These are phyloP conservation scores for Acrossocheilus wenchowensis DNA, from an alignment of 2,797 vertebrate genomes.

Conservation along the genomic window DNA sequence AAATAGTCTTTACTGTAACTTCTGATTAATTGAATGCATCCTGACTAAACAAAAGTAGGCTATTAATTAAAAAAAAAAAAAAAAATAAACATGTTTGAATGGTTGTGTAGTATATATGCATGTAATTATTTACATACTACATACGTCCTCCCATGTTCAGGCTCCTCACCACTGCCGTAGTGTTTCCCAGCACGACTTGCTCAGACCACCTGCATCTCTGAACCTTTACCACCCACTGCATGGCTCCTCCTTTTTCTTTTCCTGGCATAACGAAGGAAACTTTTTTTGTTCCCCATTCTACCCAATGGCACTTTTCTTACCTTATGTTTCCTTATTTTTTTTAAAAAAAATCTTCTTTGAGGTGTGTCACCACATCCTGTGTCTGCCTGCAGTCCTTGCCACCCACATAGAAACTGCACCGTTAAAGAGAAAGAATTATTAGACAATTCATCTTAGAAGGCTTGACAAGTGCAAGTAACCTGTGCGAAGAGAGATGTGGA, in stretches of 20 bases:
- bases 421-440: slow-evolving; percentile 30
- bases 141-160: background rate
- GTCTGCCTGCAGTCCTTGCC: slow-evolving; percentile 1
- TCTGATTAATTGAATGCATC: background rate
- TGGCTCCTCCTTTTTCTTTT: background rate
- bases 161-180: background rate
- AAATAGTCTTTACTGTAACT: background rate
- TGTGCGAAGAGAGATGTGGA: slow-evolving; percentile 15
- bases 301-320: background rate
- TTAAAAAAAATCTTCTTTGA: background rate
- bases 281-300: background rate
- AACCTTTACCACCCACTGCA: slow-evolving; percentile 28
- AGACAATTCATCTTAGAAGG: slow-evolving; percentile 11
- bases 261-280: background rate
- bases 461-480: slow-evolving; percentile 36
- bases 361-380: slow-evolving; percentile 11
- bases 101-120: background rate
- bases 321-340: slow-evolving; percentile 11
- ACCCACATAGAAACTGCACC: background rate
- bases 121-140: background rate
- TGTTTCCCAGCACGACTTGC: background rate
- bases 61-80: background rate
- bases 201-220: slow-evolving; percentile 12
- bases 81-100: background rate
- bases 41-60: background rate